Evolutionary conservation across 2,113 vertebrate genomes (phyloP).

Genomic region (Rattus rattus): DNA sequence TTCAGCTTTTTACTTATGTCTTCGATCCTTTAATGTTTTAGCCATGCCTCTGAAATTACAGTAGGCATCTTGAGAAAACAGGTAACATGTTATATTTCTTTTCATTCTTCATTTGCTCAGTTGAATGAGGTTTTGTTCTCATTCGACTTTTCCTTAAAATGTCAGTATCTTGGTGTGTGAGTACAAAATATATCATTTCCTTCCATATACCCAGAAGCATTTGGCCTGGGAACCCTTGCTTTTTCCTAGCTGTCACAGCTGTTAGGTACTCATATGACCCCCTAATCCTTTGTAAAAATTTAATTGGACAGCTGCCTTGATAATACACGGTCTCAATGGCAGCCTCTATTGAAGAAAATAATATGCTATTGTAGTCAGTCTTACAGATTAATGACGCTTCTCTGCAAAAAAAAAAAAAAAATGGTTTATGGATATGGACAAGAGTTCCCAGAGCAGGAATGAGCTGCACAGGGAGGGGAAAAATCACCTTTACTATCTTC

Average conservation of each 20-base stretch:
- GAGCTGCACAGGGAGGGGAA: neutral
- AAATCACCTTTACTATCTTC: constrained; percentile 53
- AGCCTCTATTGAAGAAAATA: constrained; percentile 71
- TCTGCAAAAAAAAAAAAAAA: constrained; percentile 62
- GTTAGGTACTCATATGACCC: constrained; percentile 73
- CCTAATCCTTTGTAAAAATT: constrained; percentile 80
- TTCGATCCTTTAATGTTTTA: constrained; percentile 6
- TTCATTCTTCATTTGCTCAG: neutral
- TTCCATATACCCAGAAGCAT: constrained; percentile 3
- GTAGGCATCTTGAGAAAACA: neutral
- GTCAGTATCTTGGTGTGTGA: neutral
- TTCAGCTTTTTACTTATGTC: neutral
- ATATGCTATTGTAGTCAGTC: constrained; percentile 67
- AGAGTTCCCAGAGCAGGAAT: neutral
- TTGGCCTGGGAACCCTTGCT: constrained; percentile 44
- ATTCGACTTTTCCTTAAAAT: constrained; percentile 60
- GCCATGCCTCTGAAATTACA: neutral
- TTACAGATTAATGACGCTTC: constrained; percentile 61
- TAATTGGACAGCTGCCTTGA: constrained; percentile 78
- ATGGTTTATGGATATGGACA: neutral
- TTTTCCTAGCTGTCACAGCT: constrained; percentile 73
- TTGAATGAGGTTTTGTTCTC: constrained; percentile 49
- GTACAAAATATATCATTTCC: constrained; percentile 46
- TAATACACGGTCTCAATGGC: constrained; percentile 71
- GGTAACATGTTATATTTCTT: neutral